These are phyloP conservation scores for Silurus asotus DNA, from an alignment of 2,113 vertebrate species.

Conservation along the genomic window DNA sequence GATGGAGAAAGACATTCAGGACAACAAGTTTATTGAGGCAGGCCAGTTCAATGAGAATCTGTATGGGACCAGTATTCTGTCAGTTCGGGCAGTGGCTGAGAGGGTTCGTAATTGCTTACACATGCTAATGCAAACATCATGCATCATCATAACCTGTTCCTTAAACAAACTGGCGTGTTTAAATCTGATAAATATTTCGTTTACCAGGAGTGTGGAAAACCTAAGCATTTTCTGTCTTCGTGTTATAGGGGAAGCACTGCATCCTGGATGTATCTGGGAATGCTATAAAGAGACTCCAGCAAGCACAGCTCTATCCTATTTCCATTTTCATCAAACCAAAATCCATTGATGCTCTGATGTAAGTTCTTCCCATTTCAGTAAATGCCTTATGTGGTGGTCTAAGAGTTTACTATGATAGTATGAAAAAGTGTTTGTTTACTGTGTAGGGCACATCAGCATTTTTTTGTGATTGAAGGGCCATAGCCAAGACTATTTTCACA, in stretches of 20 bases:
- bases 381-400: not conserved
- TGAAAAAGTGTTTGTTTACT: not conserved
- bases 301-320: slow-evolving; percentile 97
- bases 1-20: slow-evolving; percentile 99
- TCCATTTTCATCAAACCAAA: slow-evolving; percentile 99
- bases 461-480: no score
- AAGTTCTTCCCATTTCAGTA: slow-evolving; percentile 64
- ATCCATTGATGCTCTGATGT: slow-evolving; percentile 98
- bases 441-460: no score
- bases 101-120: slow-evolving; percentile 75
- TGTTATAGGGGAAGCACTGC: slow-evolving; percentile 91
- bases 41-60: slow-evolving; percentile 99
- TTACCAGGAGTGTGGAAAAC: not conserved
- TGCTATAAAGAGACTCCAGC: slow-evolving; percentile 97
- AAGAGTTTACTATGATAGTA: not conserved
- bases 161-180: not conserved
- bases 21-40: slow-evolving; percentile 98
- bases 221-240: slow-evolving; percentile 28
- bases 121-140: slow-evolving; percentile 12
- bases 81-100: slow-evolving; percentile 94
- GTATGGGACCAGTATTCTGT: slow-evolving; percentile 96
- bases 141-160: slow-evolving; percentile 4
- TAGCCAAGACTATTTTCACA: no score
- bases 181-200: not conserved
- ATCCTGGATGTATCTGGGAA: slow-evolving; percentile 98